phyloP scores from a whole-genome alignment of 2,113 vertebrate genomes.

The Condylura cristata region DNA sequence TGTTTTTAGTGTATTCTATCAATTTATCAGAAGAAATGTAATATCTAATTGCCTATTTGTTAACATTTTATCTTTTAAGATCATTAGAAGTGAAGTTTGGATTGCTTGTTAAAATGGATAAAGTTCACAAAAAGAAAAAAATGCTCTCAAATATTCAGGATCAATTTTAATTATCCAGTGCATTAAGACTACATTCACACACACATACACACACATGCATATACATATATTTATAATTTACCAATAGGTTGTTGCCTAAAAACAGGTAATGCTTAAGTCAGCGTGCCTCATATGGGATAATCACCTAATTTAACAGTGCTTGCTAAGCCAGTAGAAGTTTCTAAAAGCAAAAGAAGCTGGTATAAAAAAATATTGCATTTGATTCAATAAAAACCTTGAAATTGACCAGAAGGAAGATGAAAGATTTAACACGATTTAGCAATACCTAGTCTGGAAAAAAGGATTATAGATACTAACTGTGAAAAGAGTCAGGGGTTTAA shows the following conservation, averaged over 20 bases:
- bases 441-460: conserved; percentile 86
- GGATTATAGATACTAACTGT: conserved; percentile 84
- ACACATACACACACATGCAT: neutral
- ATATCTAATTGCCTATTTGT: conserved; percentile 29
- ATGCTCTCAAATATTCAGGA: conserved; percentile 53
- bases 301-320: conserved; percentile 72
- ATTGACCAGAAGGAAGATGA: conserved; percentile 86
- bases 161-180: conserved; percentile 67
- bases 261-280: conserved; percentile 57
- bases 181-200: conserved; percentile 70
- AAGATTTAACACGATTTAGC: conserved; percentile 86
- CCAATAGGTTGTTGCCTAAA: conserved; percentile 63
- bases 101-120: conserved; percentile 62
- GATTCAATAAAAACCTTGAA: conserved; percentile 85
- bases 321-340: conserved; percentile 68
- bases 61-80: conserved; percentile 23
- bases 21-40: neutral
- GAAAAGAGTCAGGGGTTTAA: conserved; percentile 84
- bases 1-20: neutral
- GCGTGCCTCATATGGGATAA: conserved; percentile 45
- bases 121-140: conserved; percentile 65
- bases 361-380: conserved; percentile 76
- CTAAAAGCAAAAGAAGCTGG: conserved; percentile 73
- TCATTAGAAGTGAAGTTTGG: conserved; percentile 12
- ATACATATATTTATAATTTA: conserved; percentile 21